phyloP scores from a whole-genome alignment of 2,113 vertebrate species.

The Artemisiospiza belli region DNA sequence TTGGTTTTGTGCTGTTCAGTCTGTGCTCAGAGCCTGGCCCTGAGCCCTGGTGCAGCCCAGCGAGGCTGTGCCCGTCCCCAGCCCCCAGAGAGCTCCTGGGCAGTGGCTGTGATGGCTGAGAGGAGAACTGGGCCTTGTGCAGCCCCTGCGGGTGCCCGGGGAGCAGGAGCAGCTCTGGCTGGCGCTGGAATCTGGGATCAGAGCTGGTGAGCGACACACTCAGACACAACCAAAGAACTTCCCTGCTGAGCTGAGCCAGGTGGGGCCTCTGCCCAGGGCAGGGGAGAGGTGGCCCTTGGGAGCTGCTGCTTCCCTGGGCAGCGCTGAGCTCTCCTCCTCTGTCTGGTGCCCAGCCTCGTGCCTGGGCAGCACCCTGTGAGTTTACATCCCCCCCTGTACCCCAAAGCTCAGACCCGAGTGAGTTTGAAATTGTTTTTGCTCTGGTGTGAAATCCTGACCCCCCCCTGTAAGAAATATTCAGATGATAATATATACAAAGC shows the following conservation, averaged over 20 bases:
- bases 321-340: neutral
- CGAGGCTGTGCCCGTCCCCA: neutral
- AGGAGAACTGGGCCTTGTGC: neutral
- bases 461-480: slow-evolving; percentile 66
- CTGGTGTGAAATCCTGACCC: slow-evolving; percentile 33
- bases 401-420: neutral
- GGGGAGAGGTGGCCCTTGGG: neutral
- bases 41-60: neutral
- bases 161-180: neutral
- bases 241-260: neutral
- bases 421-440: neutral
- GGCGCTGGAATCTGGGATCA: neutral
- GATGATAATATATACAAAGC: slow-evolving; percentile 66
- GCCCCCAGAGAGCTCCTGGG: neutral
- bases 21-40: neutral
- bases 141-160: neutral
- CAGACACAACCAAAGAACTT: slow-evolving; percentile 76
- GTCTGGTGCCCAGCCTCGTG: neutral
- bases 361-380: neutral
- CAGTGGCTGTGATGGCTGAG: neutral
- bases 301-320: neutral
- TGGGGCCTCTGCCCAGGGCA: neutral
- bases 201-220: neutral
- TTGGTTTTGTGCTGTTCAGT: slow-evolving; percentile 1
- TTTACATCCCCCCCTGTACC: neutral